Evolutionary conservation across 2,888 invertebrate species (phyloP), one percentile per base, ranked within the genome.

Genomic region (Chirona hameri): DNA sequence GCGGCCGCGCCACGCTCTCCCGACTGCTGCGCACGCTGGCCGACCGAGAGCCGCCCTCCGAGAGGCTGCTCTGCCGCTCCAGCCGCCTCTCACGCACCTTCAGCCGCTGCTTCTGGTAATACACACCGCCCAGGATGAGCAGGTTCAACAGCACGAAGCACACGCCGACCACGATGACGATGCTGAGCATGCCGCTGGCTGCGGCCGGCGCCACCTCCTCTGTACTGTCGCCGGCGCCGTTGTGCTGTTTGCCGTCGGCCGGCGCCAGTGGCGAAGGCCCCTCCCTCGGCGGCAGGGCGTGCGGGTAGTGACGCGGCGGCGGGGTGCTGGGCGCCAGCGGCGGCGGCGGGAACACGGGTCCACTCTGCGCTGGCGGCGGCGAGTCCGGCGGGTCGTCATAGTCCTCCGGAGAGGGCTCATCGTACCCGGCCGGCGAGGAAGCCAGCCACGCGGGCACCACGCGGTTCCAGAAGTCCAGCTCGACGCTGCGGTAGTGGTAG

Each of bases 131-230:
- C 86, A 93, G 92, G 57, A 92, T 91, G n/a, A 91, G 90, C 21
- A 94, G 88, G 87, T 95, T 95, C 14, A 94, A 89, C 39, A 93
- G 88, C 14, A 95, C 88, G 87, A 95, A 94, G 79, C 93, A 88
- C 81, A 93, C 90, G 46, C 93, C 93, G 48, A 90, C 88, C 79
- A 90, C 88, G 69, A 89, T 88, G 81, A 90, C 87, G 85, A 90
- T 87, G 24, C 88, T 88, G 69, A 89, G 76, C 39, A 39, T 46
- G 46, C 76, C 76, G 24, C 46, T 24, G 46, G 18, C 46, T 12
- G 52, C 18, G 52, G 46, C 39, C 31, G 76, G 29, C 39, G 21
- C 72, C 39, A 18, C 39, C 72, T 18, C 24, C 24, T 1, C 24
- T 18, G 24, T 18, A n/a, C 27, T 27, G 65, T 7, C 65, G 52